Conservation (phyloP, 2,113 vertebrate genomes). For the Charadrius vociferus region DNA sequence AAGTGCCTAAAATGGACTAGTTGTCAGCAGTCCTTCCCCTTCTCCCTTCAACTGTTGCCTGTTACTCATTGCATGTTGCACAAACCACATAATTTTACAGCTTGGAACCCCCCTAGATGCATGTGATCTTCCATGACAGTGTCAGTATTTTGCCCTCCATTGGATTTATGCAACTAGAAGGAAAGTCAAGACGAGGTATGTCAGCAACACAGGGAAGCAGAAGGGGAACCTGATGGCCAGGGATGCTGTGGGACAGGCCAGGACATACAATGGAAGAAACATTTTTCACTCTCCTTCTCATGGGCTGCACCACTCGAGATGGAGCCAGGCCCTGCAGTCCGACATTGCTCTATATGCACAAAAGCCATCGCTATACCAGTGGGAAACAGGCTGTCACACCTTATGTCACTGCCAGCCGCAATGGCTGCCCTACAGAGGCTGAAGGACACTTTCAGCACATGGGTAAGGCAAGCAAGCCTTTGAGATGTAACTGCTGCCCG, state of each 20-base stretch:
- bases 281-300: neutral
- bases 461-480: neutral
- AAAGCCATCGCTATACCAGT: neutral
- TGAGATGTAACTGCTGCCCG: neutral
- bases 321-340: neutral
- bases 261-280: fast-evolving
- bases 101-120: neutral
- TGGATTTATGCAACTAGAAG: neutral
- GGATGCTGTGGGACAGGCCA: neutral
- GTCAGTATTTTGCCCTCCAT: neutral
- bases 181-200: neutral
- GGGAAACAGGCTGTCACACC: neutral
- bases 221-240: neutral
- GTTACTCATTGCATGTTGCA: neutral
- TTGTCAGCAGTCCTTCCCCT: neutral
- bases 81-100: neutral
- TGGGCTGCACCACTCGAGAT: neutral
- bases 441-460: neutral
- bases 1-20: neutral
- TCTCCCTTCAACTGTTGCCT: neutral
- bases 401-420: neutral
- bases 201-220: neutral
- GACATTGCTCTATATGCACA: fast-evolving
- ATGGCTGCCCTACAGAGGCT: neutral
- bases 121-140: fast-evolving